Conservation (phyloP, 2,113 vertebrate species). For the Callipepla squamata region DNA sequence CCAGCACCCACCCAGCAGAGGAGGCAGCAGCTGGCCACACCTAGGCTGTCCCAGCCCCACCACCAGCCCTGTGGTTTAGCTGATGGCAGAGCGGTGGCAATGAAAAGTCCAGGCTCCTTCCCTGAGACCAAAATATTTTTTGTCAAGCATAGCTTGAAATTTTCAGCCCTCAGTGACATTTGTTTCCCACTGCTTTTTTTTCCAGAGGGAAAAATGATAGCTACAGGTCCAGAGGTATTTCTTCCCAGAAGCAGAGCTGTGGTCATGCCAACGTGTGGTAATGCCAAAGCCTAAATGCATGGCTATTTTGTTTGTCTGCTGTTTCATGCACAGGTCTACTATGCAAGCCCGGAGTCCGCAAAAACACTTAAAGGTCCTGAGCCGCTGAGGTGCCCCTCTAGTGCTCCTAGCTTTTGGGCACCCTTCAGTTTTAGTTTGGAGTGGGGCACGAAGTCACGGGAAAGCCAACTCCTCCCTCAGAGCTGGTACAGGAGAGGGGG, state of each 20-base stretch:
- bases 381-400: background rate
- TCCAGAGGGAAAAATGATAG: background rate
- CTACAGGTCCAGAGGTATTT: background rate
- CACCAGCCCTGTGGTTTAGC: background rate
- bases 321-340: background rate
- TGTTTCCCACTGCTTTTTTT: background rate
- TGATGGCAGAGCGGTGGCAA: background rate
- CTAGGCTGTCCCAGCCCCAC: background rate
- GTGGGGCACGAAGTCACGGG: background rate
- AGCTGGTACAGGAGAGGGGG: background rate
- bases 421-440: slow-evolving; percentile 14
- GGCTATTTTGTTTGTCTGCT: background rate
- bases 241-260: background rate
- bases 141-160: background rate
- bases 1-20: background rate
- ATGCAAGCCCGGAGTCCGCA: background rate
- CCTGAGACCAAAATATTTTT: background rate
- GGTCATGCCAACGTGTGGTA: background rate
- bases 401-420: background rate
- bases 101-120: background rate
- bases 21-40: background rate
- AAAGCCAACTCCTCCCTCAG: slow-evolving; percentile 35
- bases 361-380: background rate
- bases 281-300: background rate
- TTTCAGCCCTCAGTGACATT: slow-evolving; percentile 5